phyloP scores from a whole-genome alignment of 2,113 vertebrate species.

The Naja naja region DNA sequence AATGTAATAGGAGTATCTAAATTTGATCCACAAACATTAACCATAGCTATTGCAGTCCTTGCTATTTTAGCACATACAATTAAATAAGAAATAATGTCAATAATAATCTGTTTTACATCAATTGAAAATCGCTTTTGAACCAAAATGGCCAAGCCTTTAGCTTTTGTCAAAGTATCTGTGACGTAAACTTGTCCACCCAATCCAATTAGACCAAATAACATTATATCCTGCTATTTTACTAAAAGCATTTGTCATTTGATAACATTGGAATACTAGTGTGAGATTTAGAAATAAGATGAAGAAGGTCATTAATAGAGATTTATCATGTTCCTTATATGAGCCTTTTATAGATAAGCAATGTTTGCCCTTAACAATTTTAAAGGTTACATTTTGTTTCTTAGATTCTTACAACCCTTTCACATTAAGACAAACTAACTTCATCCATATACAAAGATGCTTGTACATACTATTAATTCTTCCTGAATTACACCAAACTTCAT shows the following conservation, averaged over 20 bases:
- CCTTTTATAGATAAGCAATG: not conserved
- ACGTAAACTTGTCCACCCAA: not conserved
- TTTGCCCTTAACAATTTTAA: not conserved
- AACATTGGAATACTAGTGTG: not conserved
- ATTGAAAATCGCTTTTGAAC: not conserved
- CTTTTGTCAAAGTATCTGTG: not conserved
- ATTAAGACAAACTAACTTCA: not conserved
- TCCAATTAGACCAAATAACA: not conserved
- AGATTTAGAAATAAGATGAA: not conserved
- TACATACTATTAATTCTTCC: constrained; percentile 8
- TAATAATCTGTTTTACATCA: not conserved
- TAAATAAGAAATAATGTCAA: not conserved
- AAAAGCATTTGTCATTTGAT: not conserved
- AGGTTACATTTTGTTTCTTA: not conserved
- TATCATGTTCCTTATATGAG: not conserved
- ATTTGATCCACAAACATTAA: not conserved
- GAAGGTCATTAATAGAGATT: not conserved
- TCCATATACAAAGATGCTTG: not conserved
- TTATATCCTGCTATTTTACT: not conserved
- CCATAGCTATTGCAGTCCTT: not conserved
- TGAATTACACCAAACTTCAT: not conserved
- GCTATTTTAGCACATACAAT: not conserved
- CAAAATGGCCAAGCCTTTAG: not conserved
- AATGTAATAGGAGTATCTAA: not conserved
- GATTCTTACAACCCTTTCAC: not conserved